Evolutionary conservation across 2,888 invertebrate genomes (phyloP).

Genomic region (Pegoplata infirma): DNA sequence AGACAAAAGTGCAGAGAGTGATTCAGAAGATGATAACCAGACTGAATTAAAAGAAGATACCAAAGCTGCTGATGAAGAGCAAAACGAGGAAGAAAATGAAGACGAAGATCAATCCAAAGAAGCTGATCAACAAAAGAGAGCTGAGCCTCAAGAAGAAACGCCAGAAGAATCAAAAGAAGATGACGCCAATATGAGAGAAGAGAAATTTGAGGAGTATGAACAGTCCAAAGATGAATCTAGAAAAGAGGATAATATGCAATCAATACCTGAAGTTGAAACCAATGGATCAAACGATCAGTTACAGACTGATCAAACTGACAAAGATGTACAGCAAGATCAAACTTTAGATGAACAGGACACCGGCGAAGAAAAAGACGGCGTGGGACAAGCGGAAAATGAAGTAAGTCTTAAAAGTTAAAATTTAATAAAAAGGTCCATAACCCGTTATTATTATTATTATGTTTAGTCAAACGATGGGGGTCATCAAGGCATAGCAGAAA

Average conservation of each 20-base stretch:
- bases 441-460: background rate
- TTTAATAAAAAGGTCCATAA: background rate
- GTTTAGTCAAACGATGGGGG: constrained; percentile 80
- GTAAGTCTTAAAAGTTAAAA: constrained; percentile 59
- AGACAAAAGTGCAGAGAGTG: constrained; percentile 81
- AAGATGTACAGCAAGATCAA: constrained; percentile 77
- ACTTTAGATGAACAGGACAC: constrained; percentile 80
- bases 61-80: constrained; percentile 76
- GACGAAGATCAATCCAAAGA: constrained; percentile 77
- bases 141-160: constrained; percentile 70
- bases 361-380: constrained; percentile 81
- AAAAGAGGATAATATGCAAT: constrained; percentile 77
- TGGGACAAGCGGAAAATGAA: constrained; percentile 87
- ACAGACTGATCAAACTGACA: constrained; percentile 76
- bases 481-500: constrained; percentile 81
- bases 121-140: constrained; percentile 79
- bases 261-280: constrained; percentile 73
- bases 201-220: constrained; percentile 74
- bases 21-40: constrained; percentile 73
- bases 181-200: constrained; percentile 78
- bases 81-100: constrained; percentile 78
- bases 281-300: constrained; percentile 76
- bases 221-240: constrained; percentile 76
- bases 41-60: constrained; percentile 73
- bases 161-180: constrained; percentile 82